Conservation (phyloP, 2,113 vertebrate species). For the Lathamus discolor region DNA sequence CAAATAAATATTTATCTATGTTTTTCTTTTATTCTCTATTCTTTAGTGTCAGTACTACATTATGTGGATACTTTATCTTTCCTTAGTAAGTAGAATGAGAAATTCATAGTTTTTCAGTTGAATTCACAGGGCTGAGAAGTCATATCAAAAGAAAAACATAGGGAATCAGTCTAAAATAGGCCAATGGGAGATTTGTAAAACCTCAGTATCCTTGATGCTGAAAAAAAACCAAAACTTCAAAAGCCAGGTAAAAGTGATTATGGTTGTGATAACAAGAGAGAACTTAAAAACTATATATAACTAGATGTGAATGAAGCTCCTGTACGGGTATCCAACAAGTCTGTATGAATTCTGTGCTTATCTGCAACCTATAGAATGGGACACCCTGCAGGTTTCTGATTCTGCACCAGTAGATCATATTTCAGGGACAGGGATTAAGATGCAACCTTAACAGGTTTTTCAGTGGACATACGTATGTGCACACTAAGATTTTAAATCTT, state of each 20-base stretch:
- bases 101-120: not conserved
- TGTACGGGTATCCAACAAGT: not conserved
- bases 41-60: not conserved
- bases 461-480: not conserved
- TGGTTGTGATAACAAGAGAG: not conserved
- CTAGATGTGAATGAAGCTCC: not conserved
- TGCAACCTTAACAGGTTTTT: not conserved
- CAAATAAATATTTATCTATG: not conserved
- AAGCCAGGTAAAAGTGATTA: not conserved
- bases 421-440: not conserved
- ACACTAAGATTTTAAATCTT: not conserved
- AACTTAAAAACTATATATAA: not conserved
- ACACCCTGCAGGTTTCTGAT: not conserved
- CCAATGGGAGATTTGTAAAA: not conserved
- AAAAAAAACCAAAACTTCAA: not conserved
- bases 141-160: not conserved
- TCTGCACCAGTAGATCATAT: not conserved
- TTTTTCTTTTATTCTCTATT: not conserved
- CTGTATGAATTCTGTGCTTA: not conserved
- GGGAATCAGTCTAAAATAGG: not conserved
- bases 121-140: not conserved
- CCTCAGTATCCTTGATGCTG: not conserved
- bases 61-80: not conserved
- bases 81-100: not conserved
- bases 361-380: not conserved